Percentiles rank a stretch among this genome's conserved stretches.
These are phyloP conservation scores for Odontocerum albicorne DNA, from an alignment of 2,888 invertebrate genomes.

Conservation along the genomic window DNA sequence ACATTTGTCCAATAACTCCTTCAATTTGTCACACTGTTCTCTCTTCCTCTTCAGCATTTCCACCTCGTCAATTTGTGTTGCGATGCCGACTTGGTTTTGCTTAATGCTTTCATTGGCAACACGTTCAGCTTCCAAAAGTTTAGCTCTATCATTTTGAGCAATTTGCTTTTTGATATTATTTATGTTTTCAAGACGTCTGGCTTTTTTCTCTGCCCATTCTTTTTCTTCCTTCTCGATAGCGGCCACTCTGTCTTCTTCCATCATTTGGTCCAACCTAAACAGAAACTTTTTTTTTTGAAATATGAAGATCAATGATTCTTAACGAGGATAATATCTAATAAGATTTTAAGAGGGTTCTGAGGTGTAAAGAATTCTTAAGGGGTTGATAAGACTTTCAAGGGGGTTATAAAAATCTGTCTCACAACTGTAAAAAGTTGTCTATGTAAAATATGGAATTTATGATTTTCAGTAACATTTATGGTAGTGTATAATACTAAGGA, in stretches of 20 bases:
- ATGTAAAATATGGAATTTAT: no score
- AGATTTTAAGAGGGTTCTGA: no score
- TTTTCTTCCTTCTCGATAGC: conserved; percentile 58
- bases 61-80: conserved; percentile 65
- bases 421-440: no score
- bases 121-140: conserved; percentile 63
- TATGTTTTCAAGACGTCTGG: conserved; percentile 51
- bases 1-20: conserved; percentile 61
- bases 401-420: no score
- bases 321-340: no score
- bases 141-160: conserved; percentile 49
- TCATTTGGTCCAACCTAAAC: conserved; percentile 63
- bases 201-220: conserved; percentile 49
- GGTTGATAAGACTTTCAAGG: no score
- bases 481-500: no score
- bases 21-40: conserved; percentile 55
- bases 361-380: no score
- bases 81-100: conserved; percentile 63
- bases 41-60: conserved; percentile 60
- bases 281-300: no score
- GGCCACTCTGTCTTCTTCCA: conserved; percentile 67
- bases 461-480: no score
- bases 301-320: no score
- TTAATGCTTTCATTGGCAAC: conserved; percentile 69
- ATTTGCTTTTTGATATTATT: conserved; percentile 56